A percentile compares a stretch with the other conserved stretches of the same genome.
phyloP scores from a whole-genome alignment of 64 coral and sea anemone genomes.

The Montipora efflorescens region DNA sequence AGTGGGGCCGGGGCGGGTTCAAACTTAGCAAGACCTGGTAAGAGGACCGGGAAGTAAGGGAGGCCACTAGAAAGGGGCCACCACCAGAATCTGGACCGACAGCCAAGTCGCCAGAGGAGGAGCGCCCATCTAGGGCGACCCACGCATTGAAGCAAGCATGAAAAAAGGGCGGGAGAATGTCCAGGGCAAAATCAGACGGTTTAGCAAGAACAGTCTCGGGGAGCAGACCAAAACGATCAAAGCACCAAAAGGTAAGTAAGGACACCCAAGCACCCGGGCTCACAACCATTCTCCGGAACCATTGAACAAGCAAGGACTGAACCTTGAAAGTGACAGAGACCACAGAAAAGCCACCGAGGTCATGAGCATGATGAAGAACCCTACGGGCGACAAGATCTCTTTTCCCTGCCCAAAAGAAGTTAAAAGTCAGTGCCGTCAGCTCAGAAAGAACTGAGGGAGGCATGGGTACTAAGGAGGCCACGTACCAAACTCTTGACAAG shows the following conservation, averaged over 20 bases:
- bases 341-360: background rate
- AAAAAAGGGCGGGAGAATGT: background rate
- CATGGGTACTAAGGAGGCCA: background rate
- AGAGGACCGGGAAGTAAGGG: too few species aligned
- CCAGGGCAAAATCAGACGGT: background rate
- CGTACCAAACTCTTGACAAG: background rate
- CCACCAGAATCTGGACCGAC: too few species aligned
- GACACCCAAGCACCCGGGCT: too few species aligned
- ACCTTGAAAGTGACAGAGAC: background rate
- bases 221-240: background rate
- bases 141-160: background rate
- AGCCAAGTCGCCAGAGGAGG: background rate
- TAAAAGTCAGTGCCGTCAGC: background rate
- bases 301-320: too few species aligned
- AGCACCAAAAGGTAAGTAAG: too few species aligned
- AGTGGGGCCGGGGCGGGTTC: too few species aligned
- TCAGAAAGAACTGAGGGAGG: background rate
- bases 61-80: too few species aligned
- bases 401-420: slow-evolving; percentile 12
- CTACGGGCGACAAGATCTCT: background rate
- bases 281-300: too few species aligned
- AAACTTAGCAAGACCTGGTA: too few species aligned
- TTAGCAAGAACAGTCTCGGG: background rate
- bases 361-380: background rate
- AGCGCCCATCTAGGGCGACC: background rate